Conservation (phyloP, 2,797 vertebrate genomes). For the Alca torda region DNA sequence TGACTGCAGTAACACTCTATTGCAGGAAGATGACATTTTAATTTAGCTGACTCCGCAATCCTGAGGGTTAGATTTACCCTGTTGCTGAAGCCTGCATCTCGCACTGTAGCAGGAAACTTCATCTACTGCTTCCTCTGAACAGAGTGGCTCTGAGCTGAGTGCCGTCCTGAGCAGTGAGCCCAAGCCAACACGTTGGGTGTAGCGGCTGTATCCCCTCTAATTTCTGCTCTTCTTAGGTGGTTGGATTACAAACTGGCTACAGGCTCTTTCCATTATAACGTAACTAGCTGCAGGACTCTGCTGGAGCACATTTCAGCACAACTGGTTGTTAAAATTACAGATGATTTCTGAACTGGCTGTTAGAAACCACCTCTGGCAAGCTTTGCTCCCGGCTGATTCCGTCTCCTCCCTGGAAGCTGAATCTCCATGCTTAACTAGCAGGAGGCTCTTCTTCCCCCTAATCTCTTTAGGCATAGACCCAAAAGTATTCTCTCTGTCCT, state of each 20-base stretch:
- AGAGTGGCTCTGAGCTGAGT: neutral
- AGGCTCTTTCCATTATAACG: conserved; percentile 12
- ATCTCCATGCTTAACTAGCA: conserved; percentile 3
- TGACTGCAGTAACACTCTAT: neutral
- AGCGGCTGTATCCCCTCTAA: neutral
- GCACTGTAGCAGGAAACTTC: neutral
- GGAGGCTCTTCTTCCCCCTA: conserved; percentile 19
- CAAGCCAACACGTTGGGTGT: neutral
- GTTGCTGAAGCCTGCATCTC: neutral
- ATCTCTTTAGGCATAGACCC: neutral
- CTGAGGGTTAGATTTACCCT: neutral
- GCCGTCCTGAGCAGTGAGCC: neutral
- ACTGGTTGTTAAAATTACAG: conserved; percentile 30
- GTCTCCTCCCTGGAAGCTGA: conserved; percentile 27
- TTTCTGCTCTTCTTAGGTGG: neutral
- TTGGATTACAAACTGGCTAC: neutral
- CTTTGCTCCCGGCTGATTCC: neutral
- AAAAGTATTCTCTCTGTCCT: neutral
- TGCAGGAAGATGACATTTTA: conserved; percentile 48
- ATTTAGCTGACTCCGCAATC: conserved; percentile 20
- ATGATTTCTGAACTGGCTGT: conserved; percentile 40
- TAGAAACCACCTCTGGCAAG: conserved; percentile 29
- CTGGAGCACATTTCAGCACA: conserved; percentile 26
- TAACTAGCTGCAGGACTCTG: conserved; percentile 42
- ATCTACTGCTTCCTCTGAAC: neutral